Evolutionary conservation across 2,113 vertebrate genomes (phyloP), one percentile per base, ranked within the genome.

Genomic region (Telmatochromis sp.): DNA sequence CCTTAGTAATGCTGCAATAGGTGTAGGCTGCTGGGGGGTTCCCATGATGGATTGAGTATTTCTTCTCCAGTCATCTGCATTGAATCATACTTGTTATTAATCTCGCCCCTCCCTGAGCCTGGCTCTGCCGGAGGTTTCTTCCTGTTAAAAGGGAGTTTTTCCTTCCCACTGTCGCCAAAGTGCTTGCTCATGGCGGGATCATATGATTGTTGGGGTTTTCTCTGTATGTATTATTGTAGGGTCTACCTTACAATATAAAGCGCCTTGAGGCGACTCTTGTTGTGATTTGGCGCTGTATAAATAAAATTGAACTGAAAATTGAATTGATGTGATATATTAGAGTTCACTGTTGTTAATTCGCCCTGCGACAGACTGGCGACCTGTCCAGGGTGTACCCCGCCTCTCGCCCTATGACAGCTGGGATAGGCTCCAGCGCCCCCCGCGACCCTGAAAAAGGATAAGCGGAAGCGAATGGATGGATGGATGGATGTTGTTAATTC

Each of bases 251-350:
- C 10, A 65, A 65, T 65, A 65, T 13, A n/a, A 65, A 65, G 60
- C 0, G 0, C 31, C 6, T 65, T 37, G 4, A 63, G 17, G 60
- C 1, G 1, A 37, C 60, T 65, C 0, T 65, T 65, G 19, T 37
- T 37, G 60, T 1, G 33, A 37, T 65, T 65, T 63, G 60, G 33
- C 2, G 3, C 17, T n/a, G 6, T 65, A 65, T n/a, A n/a, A n/a
- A 65, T 65, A 65, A 12, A 65, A 37, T 65, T 7, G 14, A 58
- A 31, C 9, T 63, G 58, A 35, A 31, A 58, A 58, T 58, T 31
- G 19, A 65, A 65, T n/a, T 0, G n/a, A 68, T 68, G n/a, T 4
- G 63, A 68, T 1, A 40, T 1, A 40, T 71, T 68, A 68, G 63
- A 37, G 19, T 71, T 71, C 65, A 4, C 37, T 71, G n/a, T 42